Conservation (phyloP, 1,140 invertebrate genomes). For the Ladona fulva region DNA sequence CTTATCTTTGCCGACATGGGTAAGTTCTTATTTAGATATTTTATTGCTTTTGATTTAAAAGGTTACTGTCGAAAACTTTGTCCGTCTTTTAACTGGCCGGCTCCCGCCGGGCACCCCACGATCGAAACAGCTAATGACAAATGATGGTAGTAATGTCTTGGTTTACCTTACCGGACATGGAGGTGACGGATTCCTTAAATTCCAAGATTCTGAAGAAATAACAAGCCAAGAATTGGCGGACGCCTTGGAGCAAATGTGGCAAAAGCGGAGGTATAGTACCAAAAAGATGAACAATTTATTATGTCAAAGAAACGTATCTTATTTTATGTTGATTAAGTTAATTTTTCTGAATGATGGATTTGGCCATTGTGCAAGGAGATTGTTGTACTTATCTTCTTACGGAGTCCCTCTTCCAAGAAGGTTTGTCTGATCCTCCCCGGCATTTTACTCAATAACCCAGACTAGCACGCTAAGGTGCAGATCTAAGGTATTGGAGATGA, state of each 20-base stretch:
- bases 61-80: conserved; percentile 98
- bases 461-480: not conserved
- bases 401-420: conserved; percentile 1
- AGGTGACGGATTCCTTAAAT: conserved; percentile 98
- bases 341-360: no score
- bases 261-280: conserved; percentile 70
- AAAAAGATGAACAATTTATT: not conserved
- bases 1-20: not conserved
- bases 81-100: conserved; percentile 86
- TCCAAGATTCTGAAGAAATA: conserved; percentile 98
- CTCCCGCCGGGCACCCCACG: conserved; percentile 83
- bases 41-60: conserved; percentile 30
- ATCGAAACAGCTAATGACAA: conserved; percentile 90
- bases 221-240: conserved; percentile 98
- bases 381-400: no score
- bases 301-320: no score
- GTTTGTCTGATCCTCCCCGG: not conserved
- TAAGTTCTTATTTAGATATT: conserved; percentile 13
- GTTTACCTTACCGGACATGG: conserved; percentile 97
- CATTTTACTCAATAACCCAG: conserved; percentile 9
- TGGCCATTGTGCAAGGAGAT: no score
- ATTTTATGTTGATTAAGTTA: no score
- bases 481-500: not conserved
- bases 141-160: conserved; percentile 94
- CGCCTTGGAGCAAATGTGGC: conserved; percentile 99